Base-by-base conservation (phyloP, 2,797 vertebrate genomes). In the Cuniculus paca region DNA sequence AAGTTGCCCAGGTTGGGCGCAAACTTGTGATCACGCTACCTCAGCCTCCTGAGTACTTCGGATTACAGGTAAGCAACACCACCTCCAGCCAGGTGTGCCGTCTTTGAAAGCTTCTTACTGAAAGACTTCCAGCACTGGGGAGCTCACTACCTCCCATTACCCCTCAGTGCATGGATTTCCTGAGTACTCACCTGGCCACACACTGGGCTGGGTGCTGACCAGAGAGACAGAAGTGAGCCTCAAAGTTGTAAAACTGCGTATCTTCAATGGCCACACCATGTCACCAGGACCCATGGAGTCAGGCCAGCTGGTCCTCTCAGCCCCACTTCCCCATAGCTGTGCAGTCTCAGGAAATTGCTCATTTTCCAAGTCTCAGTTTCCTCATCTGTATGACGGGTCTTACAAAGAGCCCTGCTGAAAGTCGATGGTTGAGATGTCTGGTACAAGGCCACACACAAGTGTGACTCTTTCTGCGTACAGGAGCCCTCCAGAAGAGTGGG, bases 21-120 rank as follows among this genome's bases (percentile, higher is more conserved):
- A 50, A 77, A 50, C 75, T 52, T n/a, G 16, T 50, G 17, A 20
- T n/a, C 31, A 34, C 45, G 31, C 75, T 4, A 8, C 74, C 31
- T 78, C 48, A 52, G 75, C 48, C 17, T 34, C 75, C 75, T 52
- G 75, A 78, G 28, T n/a, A 52, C 45, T 34, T 52, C 10, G 31
- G 48, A 11, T 50, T 34, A 50, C 31, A 17, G 31, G 75, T 50
- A 48, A 20, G 31, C 17, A 7, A 2, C 17, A 5, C 4, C 8
- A 52, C 75, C 28, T 19, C 75, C 17, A 19, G 75, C 28, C 16
- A 52, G 2, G 1, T 20, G 0, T 10, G 42, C 42, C 2, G 0
- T 26, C 82, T 48, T 52, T 3, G 8, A 45, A 28, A 72, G n/a
- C 34, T 52, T 65, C 68, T 54, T 48, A 39, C 63, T 80, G 45